phyloP scores from a whole-genome alignment of 2,888 invertebrate genomes.

The Callyntrura sp. region DNA sequence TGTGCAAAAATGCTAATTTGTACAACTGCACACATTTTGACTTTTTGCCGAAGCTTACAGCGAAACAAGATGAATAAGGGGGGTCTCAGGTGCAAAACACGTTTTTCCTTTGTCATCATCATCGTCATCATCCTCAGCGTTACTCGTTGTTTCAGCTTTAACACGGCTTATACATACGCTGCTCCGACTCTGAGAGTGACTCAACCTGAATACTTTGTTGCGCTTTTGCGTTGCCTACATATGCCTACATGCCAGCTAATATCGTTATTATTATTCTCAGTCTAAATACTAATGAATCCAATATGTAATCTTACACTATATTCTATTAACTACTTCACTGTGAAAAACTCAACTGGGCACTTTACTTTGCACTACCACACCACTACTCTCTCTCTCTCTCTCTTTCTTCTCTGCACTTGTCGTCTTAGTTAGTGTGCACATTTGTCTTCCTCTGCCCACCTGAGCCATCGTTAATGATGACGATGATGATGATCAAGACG shows the following conservation, averaged over 20 bases:
- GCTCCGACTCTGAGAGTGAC: constrained; percentile 29
- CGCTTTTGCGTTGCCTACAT: neutral
- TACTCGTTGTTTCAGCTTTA: too few relatives aligned
- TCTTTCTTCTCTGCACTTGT: neutral
- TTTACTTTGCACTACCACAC: constrained; percentile 44
- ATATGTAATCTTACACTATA: constrained; percentile 4
- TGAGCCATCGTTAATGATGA: constrained; percentile 10
- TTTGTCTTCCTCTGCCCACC: constrained; percentile 48
- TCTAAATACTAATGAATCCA: neutral
- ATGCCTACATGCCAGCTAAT: neutral
- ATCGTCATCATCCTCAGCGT: constrained; percentile 12
- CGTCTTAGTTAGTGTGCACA: neutral
- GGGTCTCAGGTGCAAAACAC: constrained; percentile 74
- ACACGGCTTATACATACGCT: neutral
- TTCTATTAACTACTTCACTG: neutral
- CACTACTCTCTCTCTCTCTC: neutral
- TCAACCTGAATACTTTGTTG: constrained; percentile 68
- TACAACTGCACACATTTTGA: neutral
- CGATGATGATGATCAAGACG: too few relatives aligned
- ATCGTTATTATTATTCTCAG: neutral
- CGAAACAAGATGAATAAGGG: neutral
- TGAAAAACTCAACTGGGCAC: constrained; percentile 56
- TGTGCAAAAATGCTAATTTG: constrained; percentile 19
- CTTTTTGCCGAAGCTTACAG: neutral
- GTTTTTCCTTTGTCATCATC: constrained; percentile 58